Evolutionary conservation across 2,888 invertebrate species (phyloP), one percentile per base, ranked within the genome.

Genomic region (Eupithecia pulchellata): DNA sequence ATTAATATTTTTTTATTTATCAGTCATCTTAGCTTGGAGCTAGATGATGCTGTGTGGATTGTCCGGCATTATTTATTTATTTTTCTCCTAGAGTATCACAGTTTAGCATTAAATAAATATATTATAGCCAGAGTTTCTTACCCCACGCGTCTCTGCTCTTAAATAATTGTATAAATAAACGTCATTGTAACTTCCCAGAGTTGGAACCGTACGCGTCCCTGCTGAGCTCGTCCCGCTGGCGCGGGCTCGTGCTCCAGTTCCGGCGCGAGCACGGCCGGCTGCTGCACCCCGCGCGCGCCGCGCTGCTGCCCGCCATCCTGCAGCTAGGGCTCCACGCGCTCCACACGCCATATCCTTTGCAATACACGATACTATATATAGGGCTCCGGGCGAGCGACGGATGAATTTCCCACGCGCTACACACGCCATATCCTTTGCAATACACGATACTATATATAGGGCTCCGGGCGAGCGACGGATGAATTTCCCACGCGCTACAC

Each of bases 261-360:
- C 96, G 99, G 52, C 96, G 97, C 82, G 99, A 99, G 91, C 99
- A 99, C 92, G 98, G 98, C 86, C 96, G 98, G 74, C 95, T 99
- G 75, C 99, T 98, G 91, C 99, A 99, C 92, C 95, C 99, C 55
- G 98, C 98, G 68, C 96, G 97, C 66, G 97, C 98, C 82, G 98
- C 99, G 36, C 97, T 98, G 64, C 97, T 99, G 85, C 98, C 98
- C 42, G 98, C 98, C 2, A 97, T 98, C 34, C 95, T 99, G 74
- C 99, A 95, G 86, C 98, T 98, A 63, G 99, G 99, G 0, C 95
- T 99, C 27, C 98, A 99, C 25, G 98, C 99, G 39, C 95, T 99
- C 68, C 99, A 99, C 91, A 99, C 99, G 76, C 98, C 98, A 95
- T 96, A 96, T 95, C 95, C 95, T 95, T 96, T 95, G 62, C 77